phyloP scores from a whole-genome alignment of 1,140 invertebrate species.

The Drosophila pandora region DNA sequence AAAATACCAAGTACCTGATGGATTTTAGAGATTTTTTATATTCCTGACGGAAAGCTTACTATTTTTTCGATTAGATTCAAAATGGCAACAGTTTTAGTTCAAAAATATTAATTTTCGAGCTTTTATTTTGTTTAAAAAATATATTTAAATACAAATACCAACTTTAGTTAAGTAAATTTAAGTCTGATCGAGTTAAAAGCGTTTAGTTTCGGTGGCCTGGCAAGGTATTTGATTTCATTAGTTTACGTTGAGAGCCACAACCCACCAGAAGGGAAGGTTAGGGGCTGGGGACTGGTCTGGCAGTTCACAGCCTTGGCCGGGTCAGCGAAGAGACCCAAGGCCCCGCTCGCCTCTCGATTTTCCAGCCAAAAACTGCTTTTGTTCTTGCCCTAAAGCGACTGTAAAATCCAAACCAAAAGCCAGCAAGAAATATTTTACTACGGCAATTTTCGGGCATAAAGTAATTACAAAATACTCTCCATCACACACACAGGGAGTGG shows the following conservation, averaged over 20 bases:
- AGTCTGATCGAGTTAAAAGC: conserved; percentile 11
- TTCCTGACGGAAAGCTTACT: too few species aligned
- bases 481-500: conserved; percentile 22
- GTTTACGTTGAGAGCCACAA: conserved; percentile 33
- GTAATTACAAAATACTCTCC: conserved; percentile 79
- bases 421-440: conserved; percentile 71
- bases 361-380: conserved; percentile 6
- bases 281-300: neutral
- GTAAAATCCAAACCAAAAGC: conserved; percentile 56
- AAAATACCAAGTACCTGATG: too few species aligned
- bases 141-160: neutral
- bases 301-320: neutral
- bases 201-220: conserved; percentile 43
- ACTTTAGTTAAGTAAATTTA: neutral
- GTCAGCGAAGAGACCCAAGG: neutral
- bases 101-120: too few species aligned
- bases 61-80: too few species aligned
- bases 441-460: conserved; percentile 78
- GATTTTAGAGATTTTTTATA: too few species aligned
- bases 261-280: neutral
- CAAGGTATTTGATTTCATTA: conserved; percentile 69
- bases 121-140: too few species aligned
- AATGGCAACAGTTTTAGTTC: too few species aligned
- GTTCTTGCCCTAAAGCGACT: conserved; percentile 17
- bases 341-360: neutral